Percentiles rank a stretch among this genome's conserved stretches.
Conservation (phyloP, 1,140 invertebrate genomes). For the Lordiphosa stackelbergi region DNA sequence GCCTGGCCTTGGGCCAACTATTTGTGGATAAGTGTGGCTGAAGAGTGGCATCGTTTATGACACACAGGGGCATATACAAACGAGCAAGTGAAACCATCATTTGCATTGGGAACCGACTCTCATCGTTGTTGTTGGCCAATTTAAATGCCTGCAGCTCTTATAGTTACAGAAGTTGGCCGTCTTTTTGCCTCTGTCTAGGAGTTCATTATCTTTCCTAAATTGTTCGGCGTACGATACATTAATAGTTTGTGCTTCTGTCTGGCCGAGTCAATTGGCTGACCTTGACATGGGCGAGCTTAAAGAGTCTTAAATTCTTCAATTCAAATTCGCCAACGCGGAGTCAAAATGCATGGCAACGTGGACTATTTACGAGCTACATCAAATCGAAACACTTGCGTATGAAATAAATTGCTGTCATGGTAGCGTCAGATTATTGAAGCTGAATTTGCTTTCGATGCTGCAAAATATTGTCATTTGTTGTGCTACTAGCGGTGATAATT, state of each 20-base stretch:
- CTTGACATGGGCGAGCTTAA: slow-evolving; percentile 32
- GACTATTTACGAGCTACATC: slow-evolving; percentile 51
- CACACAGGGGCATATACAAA: slow-evolving; percentile 55
- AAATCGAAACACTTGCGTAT: slow-evolving; percentile 38
- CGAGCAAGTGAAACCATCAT: slow-evolving; percentile 36
- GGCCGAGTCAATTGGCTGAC: slow-evolving; percentile 48
- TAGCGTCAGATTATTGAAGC: slow-evolving; percentile 40
- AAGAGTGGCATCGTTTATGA: slow-evolving; percentile 40
- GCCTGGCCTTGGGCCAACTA: slow-evolving; percentile 47
- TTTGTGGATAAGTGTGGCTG: slow-evolving; percentile 13
- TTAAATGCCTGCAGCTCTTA: slow-evolving; percentile 68
- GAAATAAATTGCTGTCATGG: slow-evolving; percentile 52
- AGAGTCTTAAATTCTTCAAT: slow-evolving; percentile 11
- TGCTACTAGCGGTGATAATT: slow-evolving; percentile 51
- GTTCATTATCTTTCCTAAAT: slow-evolving; percentile 66
- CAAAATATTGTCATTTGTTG: slow-evolving; percentile 63
- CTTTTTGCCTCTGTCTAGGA: slow-evolving; percentile 31
- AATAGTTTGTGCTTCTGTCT: slow-evolving; percentile 40
- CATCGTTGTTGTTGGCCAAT: slow-evolving; percentile 36
- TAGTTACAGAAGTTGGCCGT: slow-evolving; percentile 51
- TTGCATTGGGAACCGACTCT: slow-evolving; percentile 47
- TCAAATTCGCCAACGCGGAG: slow-evolving; percentile 22
- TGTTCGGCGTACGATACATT: slow-evolving; percentile 45
- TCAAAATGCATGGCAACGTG: slow-evolving; percentile 8
- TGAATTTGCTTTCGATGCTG: slow-evolving; percentile 34